These are phyloP conservation scores for Sminthurides bifidus DNA, from an alignment of 1,140 invertebrate species.

Conservation along the genomic window DNA sequence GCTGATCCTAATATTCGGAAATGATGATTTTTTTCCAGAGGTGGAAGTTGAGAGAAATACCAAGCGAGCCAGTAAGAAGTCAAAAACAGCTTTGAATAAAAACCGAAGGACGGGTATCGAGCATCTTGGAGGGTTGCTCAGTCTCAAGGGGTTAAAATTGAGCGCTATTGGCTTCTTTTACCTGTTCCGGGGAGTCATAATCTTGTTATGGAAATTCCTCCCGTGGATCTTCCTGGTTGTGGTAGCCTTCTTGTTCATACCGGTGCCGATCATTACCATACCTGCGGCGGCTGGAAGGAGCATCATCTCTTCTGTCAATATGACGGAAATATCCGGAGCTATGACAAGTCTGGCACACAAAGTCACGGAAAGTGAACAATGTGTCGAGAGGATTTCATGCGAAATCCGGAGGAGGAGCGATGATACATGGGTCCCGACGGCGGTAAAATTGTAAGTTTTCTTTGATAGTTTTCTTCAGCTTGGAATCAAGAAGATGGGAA, in stretches of 20 bases:
- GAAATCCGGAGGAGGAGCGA: conserved; percentile 7
- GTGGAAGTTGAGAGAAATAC: background rate
- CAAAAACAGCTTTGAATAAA: conserved; percentile 2
- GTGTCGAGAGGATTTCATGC: conserved; percentile 21
- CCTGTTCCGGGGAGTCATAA: conserved; percentile 3
- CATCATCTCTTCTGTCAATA: background rate
- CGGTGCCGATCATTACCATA: conserved; percentile 19
- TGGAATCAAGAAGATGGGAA: too few relatives aligned
- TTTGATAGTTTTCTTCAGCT: background rate
- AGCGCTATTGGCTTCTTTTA: conserved; percentile 6
- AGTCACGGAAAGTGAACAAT: conserved; percentile 13
- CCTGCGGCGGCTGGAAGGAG: conserved; percentile 9
- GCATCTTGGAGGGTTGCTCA: conserved; percentile 9
- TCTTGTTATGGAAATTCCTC: conserved; percentile 5
- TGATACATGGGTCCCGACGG: conserved; percentile 7
- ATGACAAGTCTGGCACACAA: conserved; percentile 1
- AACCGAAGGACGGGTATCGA: conserved; percentile 1
- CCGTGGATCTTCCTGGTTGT: conserved; percentile 11
- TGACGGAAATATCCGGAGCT: background rate
- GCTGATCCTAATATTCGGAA: background rate
- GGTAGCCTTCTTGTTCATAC: conserved; percentile 12
- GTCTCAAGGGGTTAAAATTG: conserved; percentile 17
- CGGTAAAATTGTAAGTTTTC: conserved; percentile 8
- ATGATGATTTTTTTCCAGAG: too few relatives aligned
- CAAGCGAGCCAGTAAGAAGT: background rate